phyloP scores from a whole-genome alignment of 2,888 invertebrate genomes.

The Dynastes grantii region DNA sequence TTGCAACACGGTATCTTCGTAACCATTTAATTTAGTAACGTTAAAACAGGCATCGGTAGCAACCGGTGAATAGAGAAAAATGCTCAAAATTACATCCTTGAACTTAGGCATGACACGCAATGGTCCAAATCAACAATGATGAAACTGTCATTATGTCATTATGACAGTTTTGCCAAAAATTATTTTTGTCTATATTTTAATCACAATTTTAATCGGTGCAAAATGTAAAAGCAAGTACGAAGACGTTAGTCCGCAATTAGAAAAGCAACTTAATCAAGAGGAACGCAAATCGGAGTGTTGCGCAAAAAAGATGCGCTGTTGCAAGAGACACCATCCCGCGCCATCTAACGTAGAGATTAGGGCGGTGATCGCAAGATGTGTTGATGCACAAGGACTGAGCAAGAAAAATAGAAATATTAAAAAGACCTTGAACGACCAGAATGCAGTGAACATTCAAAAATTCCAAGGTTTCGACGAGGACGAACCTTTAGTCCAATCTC shows the following conservation, averaged over 20 bases:
- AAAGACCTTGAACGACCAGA: slow-evolving; percentile 52
- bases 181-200: slow-evolving; percentile 10
- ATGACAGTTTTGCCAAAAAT: slow-evolving; percentile 44
- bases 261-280: slow-evolving; percentile 50
- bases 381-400: slow-evolving; percentile 51
- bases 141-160: slow-evolving; percentile 32
- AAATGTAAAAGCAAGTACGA: neutral
- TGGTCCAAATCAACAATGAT: neutral
- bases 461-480: slow-evolving; percentile 61
- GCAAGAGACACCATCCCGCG: slow-evolving; percentile 54
- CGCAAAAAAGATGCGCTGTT: slow-evolving; percentile 61
- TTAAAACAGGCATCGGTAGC: too few species aligned
- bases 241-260: slow-evolving; percentile 19
- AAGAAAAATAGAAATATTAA: slow-evolving; percentile 54
- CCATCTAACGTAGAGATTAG: slow-evolving; percentile 63
- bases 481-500: slow-evolving; percentile 57
- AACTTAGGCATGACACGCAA: too few species aligned
- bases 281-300: slow-evolving; percentile 60
- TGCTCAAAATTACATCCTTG: too few species aligned
- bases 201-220: slow-evolving; percentile 6
- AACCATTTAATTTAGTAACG: too few species aligned
- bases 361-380: slow-evolving; percentile 62
- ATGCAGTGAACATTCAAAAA: slow-evolving; percentile 54
- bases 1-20: too few species aligned
- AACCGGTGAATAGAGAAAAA: too few species aligned